Evolutionary conservation across 2,113 vertebrate genomes (phyloP), one percentile per base, ranked within the genome.

Genomic region (Sminthopsis crassicaudata): DNA sequence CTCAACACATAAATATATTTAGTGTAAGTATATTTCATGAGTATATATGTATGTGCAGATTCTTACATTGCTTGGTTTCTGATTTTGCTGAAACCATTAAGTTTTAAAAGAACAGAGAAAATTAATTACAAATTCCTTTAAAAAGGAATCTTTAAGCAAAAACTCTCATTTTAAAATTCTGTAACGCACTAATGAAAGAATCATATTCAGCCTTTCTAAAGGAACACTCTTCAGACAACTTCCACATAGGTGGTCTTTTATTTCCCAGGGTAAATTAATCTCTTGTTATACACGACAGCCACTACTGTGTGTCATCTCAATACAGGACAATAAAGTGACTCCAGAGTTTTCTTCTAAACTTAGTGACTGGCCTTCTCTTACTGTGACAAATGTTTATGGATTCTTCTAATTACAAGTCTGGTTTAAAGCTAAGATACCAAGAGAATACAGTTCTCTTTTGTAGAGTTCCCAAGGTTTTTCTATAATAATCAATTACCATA

Each of bases 401-500:
- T 98, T 98, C 98, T 98, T 98, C 98, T 99, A 99, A 98, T 99
- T 98, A 98, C 97, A 98, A 93, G 96, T 98, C 96, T 98, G 97
- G 96, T 98, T 98, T 98, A 98, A 98, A 99, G 95, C 96, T 98
- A 98, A 98, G 98, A 98, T 96, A 96, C 93, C 98, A 98, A 96
- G 95, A 98, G 98, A 98, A 98, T 98, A 97, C n/a, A 88, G 89
- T 93, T 97, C 96, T 96, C 97, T 98, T 98, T 98, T 98, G 97
- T 98, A 98, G 97, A 96, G 97, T 98, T 99, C 98, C 98, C 53
- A 46, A 98, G 98, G 96, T 98, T 98, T 98, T 97, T 95, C 97
- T 98, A 97, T 98, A 98, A 98, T 98, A 99, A 99, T 99, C 98
- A 98, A 98, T 99, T 99, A 99, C 97, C 95, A 98, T 99, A 99